These are phyloP conservation scores for Choreutis nemorana DNA, from an alignment of 2,888 invertebrate genomes.

Conservation along the genomic window DNA sequence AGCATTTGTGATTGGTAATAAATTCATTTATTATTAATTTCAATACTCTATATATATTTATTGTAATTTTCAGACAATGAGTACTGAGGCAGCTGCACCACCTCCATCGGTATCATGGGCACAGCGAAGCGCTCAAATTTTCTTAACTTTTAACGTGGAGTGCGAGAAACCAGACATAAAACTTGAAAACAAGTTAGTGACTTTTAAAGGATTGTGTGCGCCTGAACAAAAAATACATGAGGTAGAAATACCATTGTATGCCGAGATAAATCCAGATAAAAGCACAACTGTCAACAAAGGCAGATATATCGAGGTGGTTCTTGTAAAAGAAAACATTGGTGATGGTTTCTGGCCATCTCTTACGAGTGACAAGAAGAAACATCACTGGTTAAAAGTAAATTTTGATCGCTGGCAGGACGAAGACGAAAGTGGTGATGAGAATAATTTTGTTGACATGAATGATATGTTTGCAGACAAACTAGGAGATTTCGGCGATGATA, in stretches of 20 bases:
- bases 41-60: too few relatives aligned
- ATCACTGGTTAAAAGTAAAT: conserved; percentile 96
- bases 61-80: conserved; percentile 21
- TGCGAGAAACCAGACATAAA: conserved; percentile 82
- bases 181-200: conserved; percentile 71
- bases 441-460: conserved; percentile 30
- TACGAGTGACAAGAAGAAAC: conserved; percentile 86
- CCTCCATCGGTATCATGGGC: conserved; percentile 92
- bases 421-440: conserved; percentile 89
- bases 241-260: conserved; percentile 84
- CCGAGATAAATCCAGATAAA: conserved; percentile 84
- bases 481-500: conserved; percentile 33
- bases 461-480: conserved; percentile 43
- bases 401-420: conserved; percentile 98
- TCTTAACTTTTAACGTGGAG: conserved; percentile 88
- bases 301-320: conserved; percentile 74
- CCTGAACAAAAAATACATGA: conserved; percentile 86
- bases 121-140: conserved; percentile 81
- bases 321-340: conserved; percentile 70
- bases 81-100: conserved; percentile 22
- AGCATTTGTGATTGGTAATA: too few relatives aligned
- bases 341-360: conserved; percentile 88
- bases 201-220: conserved; percentile 86
- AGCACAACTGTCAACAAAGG: conserved; percentile 74
- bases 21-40: too few relatives aligned